A percentile compares a stretch with the other conserved stretches of the same genome.
Conservation (phyloP, 2,888 invertebrate genomes). For the Rhopalosiphum nymphaeae region DNA sequence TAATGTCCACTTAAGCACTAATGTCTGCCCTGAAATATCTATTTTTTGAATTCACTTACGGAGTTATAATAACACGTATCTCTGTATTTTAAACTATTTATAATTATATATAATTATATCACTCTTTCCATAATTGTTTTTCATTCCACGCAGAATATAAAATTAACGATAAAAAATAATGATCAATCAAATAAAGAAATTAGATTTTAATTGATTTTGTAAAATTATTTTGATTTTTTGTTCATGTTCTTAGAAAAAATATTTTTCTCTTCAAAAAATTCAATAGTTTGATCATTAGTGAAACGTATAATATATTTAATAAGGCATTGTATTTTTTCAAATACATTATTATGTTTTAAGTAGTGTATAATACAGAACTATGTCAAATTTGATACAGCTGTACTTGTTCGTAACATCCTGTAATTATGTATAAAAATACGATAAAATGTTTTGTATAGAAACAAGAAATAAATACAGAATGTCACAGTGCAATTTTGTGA, state of each 20-base stretch:
- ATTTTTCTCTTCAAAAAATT: not conserved
- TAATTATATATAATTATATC: too few relatives aligned
- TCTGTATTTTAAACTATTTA: too few relatives aligned
- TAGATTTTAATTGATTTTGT: not conserved
- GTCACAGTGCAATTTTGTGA: not conserved
- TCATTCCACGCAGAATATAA: not conserved
- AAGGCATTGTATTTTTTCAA: not conserved
- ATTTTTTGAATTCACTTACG: too few relatives aligned
- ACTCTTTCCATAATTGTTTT: not conserved
- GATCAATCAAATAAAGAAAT: not conserved
- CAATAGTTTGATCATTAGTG: not conserved
- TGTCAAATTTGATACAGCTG: constrained; percentile 22
- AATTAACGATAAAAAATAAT: not conserved
- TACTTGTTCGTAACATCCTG: constrained; percentile 20
- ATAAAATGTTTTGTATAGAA: not conserved
- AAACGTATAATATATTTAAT: not conserved
- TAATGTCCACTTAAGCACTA: too few relatives aligned
- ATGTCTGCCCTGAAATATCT: too few relatives aligned
- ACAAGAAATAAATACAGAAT: not conserved
- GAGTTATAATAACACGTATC: too few relatives aligned
- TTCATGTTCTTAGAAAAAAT: not conserved
- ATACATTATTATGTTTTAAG: not conserved
- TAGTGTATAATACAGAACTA: not conserved
- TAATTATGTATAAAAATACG: not conserved
- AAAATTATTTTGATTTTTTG: not conserved